These are phyloP conservation scores for Lethocerus indicus DNA, from an alignment of 1,140 invertebrate species.

Conservation along the genomic window DNA sequence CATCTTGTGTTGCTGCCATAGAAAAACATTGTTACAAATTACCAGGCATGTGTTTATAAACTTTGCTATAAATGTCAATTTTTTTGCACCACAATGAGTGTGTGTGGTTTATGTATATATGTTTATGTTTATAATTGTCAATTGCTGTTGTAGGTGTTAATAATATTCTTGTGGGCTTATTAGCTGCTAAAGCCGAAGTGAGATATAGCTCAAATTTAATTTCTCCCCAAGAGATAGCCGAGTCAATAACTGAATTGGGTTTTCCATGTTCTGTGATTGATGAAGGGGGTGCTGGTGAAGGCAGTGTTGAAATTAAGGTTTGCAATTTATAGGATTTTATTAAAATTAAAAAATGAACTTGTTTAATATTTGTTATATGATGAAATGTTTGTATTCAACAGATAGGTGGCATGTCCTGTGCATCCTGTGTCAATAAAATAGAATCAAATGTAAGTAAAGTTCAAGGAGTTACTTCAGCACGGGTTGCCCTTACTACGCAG, in stretches of 20 bases:
- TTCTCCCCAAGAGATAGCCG: conserved; percentile 58
- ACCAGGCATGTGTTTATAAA: conserved; percentile 49
- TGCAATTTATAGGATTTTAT: conserved; percentile 10
- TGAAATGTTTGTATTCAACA: conserved; percentile 23
- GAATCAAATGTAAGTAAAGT: conserved; percentile 66
- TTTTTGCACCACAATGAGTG: not conserved
- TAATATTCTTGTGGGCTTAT: conserved; percentile 69
- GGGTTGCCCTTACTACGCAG: conserved; percentile 74
- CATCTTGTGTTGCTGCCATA: conserved; percentile 88
- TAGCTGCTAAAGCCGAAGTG: conserved; percentile 89
- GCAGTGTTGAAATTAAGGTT: conserved; percentile 53
- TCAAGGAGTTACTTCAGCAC: conserved; percentile 58
- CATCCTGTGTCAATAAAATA: conserved; percentile 93
- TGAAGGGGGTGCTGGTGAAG: conserved; percentile 42
- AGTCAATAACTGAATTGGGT: conserved; percentile 73
- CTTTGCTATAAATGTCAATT: not conserved
- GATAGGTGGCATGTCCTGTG: conserved; percentile 91
- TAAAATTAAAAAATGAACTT: not conserved
- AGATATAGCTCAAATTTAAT: conserved; percentile 62
- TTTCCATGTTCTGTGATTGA: conserved; percentile 66
- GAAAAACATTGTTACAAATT: conserved; percentile 84
- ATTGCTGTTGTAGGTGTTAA: conserved; percentile 45
- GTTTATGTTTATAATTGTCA: not conserved
- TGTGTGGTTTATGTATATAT: not conserved
- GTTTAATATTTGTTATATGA: not conserved